Evolutionary conservation across 2,113 vertebrate genomes (phyloP).

Genomic region (Dipodomys ordii): DNA sequence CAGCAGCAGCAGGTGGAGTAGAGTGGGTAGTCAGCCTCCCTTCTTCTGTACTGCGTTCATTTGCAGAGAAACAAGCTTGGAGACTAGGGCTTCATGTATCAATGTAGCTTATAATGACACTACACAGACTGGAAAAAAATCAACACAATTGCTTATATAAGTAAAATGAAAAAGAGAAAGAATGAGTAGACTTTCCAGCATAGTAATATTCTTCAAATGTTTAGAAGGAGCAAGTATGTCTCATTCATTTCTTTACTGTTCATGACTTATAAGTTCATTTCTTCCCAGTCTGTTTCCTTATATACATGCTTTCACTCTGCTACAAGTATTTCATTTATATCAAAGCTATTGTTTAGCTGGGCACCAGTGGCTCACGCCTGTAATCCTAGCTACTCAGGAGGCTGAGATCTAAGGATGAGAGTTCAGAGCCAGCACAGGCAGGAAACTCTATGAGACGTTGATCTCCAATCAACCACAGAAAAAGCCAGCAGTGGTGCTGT

Average conservation of each 20-base stretch:
- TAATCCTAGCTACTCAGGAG: too few species aligned
- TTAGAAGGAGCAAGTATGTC: not conserved
- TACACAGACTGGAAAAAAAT: not conserved
- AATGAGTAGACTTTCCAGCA: not conserved
- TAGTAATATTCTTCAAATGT: conserved; percentile 15
- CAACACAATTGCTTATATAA: not conserved
- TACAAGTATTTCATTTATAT: conserved; percentile 14
- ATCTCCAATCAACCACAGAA: too few species aligned
- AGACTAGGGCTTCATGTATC: not conserved
- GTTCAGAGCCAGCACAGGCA: too few species aligned
- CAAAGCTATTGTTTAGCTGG: not conserved
- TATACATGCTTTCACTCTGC: not conserved
- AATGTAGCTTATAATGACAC: not conserved
- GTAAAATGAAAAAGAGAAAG: not conserved
- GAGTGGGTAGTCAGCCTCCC: not conserved
- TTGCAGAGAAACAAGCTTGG: not conserved
- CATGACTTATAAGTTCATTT: not conserved
- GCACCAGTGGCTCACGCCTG: too few species aligned
- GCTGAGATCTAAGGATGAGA: too few species aligned
- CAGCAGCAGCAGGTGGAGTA: not conserved
- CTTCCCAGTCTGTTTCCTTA: not conserved
- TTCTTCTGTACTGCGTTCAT: not conserved
- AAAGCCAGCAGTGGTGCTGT: too few species aligned
- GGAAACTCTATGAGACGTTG: too few species aligned
- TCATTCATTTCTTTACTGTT: not conserved